Evolutionary conservation across 1,140 invertebrate genomes (phyloP).

Genomic region (Aricia agestis): DNA sequence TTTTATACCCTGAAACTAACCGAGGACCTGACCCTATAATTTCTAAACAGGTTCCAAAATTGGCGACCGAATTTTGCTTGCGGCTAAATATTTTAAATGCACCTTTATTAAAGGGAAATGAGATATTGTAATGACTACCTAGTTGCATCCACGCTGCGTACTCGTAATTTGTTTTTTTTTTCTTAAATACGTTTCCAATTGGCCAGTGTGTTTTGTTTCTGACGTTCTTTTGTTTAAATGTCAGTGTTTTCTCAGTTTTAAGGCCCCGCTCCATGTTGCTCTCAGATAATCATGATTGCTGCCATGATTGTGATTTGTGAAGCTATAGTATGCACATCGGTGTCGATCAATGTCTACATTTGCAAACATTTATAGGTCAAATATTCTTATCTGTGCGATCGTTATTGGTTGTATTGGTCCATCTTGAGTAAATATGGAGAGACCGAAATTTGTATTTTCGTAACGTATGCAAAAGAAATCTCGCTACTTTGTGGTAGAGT

Average conservation of each 20-base stretch:
- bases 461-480: too few species aligned
- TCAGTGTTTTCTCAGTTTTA: not conserved
- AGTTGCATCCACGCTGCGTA: slow-evolving; percentile 35
- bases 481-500: too few species aligned
- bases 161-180: slow-evolving; percentile 15
- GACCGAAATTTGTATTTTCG: too few species aligned
- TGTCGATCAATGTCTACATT: too few species aligned
- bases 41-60: slow-evolving; percentile 74
- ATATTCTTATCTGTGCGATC: too few species aligned
- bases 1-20: slow-evolving; percentile 41
- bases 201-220: slow-evolving; percentile 17
- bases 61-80: slow-evolving; percentile 63
- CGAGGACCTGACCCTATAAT: slow-evolving; percentile 64
- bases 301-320: too few species aligned
- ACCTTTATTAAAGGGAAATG: slow-evolving; percentile 68
- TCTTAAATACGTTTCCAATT: slow-evolving; percentile 20
- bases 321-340: too few species aligned
- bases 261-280: not conserved
- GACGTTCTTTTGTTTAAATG: not conserved
- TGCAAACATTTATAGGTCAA: too few species aligned
- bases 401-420: too few species aligned
- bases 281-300: too few species aligned
- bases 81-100: slow-evolving; percentile 65
- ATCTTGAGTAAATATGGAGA: too few species aligned
- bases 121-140: slow-evolving; percentile 67